Evolutionary conservation across 2,797 vertebrate genomes (phyloP), one percentile per base, ranked within the genome.

Genomic region (Parambassis ranga): DNA sequence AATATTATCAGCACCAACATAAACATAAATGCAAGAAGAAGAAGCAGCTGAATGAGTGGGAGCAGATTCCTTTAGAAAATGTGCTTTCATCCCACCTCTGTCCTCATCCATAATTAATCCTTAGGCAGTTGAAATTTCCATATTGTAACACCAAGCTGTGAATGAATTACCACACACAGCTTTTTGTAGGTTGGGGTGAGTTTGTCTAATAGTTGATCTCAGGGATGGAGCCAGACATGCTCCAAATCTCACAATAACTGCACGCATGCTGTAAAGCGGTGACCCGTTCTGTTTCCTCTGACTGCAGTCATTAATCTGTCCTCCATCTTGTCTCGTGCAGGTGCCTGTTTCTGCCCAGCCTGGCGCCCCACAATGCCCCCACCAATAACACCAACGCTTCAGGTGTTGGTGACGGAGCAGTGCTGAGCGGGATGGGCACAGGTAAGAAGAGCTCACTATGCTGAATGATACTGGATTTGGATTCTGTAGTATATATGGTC

Each of bases 321-420:
- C 37, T 52, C 15, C 70, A 15, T 49, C 30, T 59, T 5, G 30
- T 64, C 46, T 24, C 5, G 0, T 35, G 32, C 73, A 99, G 97
- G 62, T 98, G 96, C 76, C 89, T 99, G 69, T 99, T 99, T 76
- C 90, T 98, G 79, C 97, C 97, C 59, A 98, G 96, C 66, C 87
- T 99, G 90, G 97, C 97, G 36, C 97, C 97, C 22, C 97, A 98
- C 78, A 99, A 99, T 6, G 94, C 94, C 1, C 93, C 94, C 22
- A 94, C 93, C 72, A 97, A 93, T 81, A 96, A 95, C 63, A 89
- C 94, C n/a, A 95, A 94, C 38, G 85, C 93, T 20, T 95, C 95
- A 3, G 94, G 95, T 4, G 94, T 98, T 44, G 92, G 81, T 1
- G 97, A 99, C 0, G 95, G 95, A 8, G 94, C 96, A 0, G 97